Base-by-base conservation (phyloP, 2,113 vertebrate species). In the Austrofundulus limnaeus region DNA sequence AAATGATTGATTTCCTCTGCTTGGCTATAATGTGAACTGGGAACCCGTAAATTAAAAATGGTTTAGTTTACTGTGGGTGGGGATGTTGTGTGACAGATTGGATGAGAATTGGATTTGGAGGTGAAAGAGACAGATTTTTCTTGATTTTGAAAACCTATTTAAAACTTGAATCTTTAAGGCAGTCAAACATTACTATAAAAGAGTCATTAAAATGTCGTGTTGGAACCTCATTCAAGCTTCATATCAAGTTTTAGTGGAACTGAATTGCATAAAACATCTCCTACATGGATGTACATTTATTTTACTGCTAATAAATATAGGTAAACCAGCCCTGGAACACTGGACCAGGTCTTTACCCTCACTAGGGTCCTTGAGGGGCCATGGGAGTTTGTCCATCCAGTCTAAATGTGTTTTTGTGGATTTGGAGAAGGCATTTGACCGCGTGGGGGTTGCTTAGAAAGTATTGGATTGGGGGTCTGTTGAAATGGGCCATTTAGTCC, bases 41-140 rank as follows among this genome's bases (percentile, higher is more conserved):
- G 39, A 72, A 83, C 83, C 82, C 76, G 79, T 87, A 87, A 88
- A 82, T 89, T 86, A 88, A 78, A 77, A 64, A 70, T 61, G 34
- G 31, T 38, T 54, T 15, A 72, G 74, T 87, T 84, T 77, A 80
- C 59, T 45, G 62, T 17, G 38, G 54, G 38, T 58, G 43, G 62
- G 39, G 58, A 70, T 54, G 61, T 75, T 15, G 48, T 61, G 48
- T 68, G 58, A 82, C 2, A 16, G 48, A 75, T 51, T 3, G 20
- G 39, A 56, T 55, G 56, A 61, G 45, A 52, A 54, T 17, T 64
- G 23, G 43, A 80, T 61, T 64, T 39, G 11, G 25, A 23, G 57
- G 52, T 62, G 48, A 25, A 56, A 58, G 23, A 61, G 50, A 75
- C 0, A 34, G 50, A 20, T 28, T 55, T 60, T 60, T 10, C 16